Base-by-base conservation (phyloP, 2,888 invertebrate genomes). In the Pyrrhia umbra region DNA sequence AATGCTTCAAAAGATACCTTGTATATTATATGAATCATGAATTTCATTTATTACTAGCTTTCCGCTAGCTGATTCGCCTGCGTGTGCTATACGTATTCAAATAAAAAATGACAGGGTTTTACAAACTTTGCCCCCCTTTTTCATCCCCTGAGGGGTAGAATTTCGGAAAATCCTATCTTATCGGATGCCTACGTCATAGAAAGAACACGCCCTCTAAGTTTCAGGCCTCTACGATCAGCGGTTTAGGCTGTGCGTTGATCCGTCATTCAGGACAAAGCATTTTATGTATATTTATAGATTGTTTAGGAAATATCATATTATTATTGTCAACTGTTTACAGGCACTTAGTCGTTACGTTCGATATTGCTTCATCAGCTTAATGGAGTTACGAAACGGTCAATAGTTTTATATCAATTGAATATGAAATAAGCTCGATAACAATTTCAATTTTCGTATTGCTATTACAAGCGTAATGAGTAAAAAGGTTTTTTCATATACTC, bases 301-400 rank as follows among this genome's bases (percentile, higher is more conserved):
- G 25, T 5, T 30, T 18, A 9, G 6, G 9, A 50, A 4, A 21
- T 34, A 39, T 40, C 8, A 13, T 40, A 50, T 58, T 18, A 50
- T 58, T 18, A 10, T 13, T 30, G 13, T 21, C 16, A 34, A 37
- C 8, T 49, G 10, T 37, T 55, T 27, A 8, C 13, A 6, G 43
- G 21, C 27, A 65, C 23, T n/a, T 20, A 10, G 13, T 54, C 23
- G 20, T 21, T 15, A 34, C 34, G 61, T 42, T 34, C 30, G n/a
- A 37, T 42, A 47, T 42, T 39, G 23, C 6, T 52, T 68, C 67
- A 73, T 68, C 25, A 66, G 25, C 1, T 2, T 66, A 66, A 68
- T 66, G 56, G 51, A 13, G 16, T 47, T 39, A 16, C 18, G 13
- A 51, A 8, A 9, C 25, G 49, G 15, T 65, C 46, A 6, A 56